These are phyloP conservation scores for Mechanitis mazaeus DNA, from an alignment of 2,888 invertebrate genomes.

Conservation along the genomic window DNA sequence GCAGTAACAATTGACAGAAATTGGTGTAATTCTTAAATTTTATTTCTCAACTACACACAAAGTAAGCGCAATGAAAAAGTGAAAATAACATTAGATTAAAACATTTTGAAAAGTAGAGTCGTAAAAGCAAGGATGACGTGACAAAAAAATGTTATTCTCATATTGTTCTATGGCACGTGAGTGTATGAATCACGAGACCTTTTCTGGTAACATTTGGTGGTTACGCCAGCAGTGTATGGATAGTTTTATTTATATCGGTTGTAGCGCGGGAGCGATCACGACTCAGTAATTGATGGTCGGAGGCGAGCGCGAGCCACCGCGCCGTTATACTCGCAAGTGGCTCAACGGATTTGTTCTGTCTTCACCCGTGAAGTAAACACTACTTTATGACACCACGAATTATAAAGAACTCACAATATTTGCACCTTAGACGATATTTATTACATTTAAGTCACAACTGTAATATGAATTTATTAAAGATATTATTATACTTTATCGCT, in stretches of 20 bases:
- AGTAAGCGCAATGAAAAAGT: background rate
- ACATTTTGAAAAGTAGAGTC: background rate
- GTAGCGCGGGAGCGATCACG: constrained; percentile 74
- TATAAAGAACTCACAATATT: constrained; percentile 9
- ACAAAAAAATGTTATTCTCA: background rate
- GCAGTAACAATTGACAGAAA: constrained; percentile 22
- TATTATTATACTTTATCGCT: too few relatives aligned
- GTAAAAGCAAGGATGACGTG: constrained; percentile 1
- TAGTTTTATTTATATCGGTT: constrained; percentile 71
- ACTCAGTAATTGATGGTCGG: constrained; percentile 71
- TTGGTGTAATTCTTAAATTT: background rate
- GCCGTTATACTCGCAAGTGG: constrained; percentile 39
- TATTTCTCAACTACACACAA: background rate
- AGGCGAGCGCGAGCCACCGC: constrained; percentile 40
- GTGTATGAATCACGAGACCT: constrained; percentile 67
- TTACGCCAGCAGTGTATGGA: constrained; percentile 58
- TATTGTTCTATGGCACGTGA: constrained; percentile 33
- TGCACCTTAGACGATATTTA: background rate
- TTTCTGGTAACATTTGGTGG: constrained; percentile 65
- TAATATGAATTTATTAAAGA: too few relatives aligned
- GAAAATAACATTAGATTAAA: background rate
- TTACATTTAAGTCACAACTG: too few relatives aligned
- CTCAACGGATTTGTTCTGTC: constrained; percentile 35
- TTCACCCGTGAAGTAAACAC: constrained; percentile 23
- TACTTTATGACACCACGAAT: constrained; percentile 12